Conservation (phyloP, 2,113 vertebrate species). For the Callocephalon fimbriatum region DNA sequence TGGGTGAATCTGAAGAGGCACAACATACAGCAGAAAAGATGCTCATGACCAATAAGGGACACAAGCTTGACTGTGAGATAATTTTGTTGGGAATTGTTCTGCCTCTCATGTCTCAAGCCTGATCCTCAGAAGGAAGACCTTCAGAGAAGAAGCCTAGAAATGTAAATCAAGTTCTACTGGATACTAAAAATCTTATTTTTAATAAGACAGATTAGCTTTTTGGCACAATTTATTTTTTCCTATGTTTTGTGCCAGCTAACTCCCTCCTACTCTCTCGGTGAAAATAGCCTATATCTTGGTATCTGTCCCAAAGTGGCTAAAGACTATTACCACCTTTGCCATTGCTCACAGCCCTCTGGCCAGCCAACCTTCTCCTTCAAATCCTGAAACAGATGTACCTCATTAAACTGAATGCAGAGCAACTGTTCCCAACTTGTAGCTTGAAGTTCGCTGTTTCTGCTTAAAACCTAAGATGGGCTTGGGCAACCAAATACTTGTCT, state of each 20-base stretch:
- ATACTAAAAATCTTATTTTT: not conserved
- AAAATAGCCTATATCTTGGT: not conserved
- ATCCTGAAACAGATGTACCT: not conserved
- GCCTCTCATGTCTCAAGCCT: not conserved
- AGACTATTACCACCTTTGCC: not conserved
- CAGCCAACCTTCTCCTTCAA: not conserved
- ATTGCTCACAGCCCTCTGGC: not conserved
- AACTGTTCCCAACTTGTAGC: not conserved
- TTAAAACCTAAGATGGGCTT: not conserved
- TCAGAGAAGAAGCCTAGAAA: not conserved
- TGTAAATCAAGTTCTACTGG: not conserved
- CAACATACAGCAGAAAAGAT: not conserved
- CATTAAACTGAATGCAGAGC: not conserved
- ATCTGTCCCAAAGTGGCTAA: not conserved
- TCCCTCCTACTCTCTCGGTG: not conserved
- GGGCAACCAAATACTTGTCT: not conserved
- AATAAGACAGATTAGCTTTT: not conserved
- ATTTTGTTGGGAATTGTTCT: not conserved
- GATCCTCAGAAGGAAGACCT: not conserved
- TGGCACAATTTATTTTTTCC: not conserved
- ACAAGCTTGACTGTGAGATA: not conserved
- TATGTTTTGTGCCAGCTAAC: not conserved
- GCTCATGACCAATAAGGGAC: not conserved
- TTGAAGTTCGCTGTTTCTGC: not conserved
- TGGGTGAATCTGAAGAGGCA: not conserved